Conservation (phyloP, 2,797 vertebrate genomes). For the Botia kubotai region DNA sequence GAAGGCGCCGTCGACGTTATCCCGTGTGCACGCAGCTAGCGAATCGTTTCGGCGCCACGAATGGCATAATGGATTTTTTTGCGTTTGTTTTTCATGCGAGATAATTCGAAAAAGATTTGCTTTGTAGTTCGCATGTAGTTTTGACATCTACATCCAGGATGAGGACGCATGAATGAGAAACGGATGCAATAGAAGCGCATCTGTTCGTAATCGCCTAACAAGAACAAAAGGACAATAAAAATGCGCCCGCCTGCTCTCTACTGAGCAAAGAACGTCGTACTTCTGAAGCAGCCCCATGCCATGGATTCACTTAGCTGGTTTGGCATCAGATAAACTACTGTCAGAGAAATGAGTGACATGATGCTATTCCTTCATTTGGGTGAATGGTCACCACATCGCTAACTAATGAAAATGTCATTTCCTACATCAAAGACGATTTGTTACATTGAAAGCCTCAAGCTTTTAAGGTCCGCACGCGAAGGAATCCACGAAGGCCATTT, state of each 20-base stretch:
- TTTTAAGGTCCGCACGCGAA: slow-evolving; percentile 62
- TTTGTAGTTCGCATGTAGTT: slow-evolving; percentile 63
- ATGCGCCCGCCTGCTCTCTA: slow-evolving; percentile 64
- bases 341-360: slow-evolving; percentile 66
- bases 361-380: slow-evolving; percentile 66
- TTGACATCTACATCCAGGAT: slow-evolving; percentile 66
- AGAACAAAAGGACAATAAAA: slow-evolving; percentile 76
- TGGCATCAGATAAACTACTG: slow-evolving; percentile 74
- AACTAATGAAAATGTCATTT: slow-evolving; percentile 60
- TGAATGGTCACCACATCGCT: slow-evolving; percentile 66
- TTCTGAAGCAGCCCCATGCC: slow-evolving; percentile 69
- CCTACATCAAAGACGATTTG: slow-evolving; percentile 59
- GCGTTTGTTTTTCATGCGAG: slow-evolving; percentile 65
- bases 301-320: slow-evolving; percentile 74
- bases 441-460: slow-evolving; percentile 70
- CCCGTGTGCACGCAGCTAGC: slow-evolving; percentile 53
- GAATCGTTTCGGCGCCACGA: slow-evolving; percentile 65
- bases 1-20: slow-evolving; percentile 51
- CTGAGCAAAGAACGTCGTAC: slow-evolving; percentile 66
- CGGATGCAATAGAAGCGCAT: slow-evolving; percentile 74
- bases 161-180: slow-evolving; percentile 63
- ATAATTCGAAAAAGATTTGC: slow-evolving; percentile 69
- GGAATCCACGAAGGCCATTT: slow-evolving; percentile 24
- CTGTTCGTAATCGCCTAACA: slow-evolving; percentile 75
- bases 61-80: slow-evolving; percentile 62